Base-by-base conservation (phyloP, 2,113 vertebrate genomes). In the Toxostoma redivivum region DNA sequence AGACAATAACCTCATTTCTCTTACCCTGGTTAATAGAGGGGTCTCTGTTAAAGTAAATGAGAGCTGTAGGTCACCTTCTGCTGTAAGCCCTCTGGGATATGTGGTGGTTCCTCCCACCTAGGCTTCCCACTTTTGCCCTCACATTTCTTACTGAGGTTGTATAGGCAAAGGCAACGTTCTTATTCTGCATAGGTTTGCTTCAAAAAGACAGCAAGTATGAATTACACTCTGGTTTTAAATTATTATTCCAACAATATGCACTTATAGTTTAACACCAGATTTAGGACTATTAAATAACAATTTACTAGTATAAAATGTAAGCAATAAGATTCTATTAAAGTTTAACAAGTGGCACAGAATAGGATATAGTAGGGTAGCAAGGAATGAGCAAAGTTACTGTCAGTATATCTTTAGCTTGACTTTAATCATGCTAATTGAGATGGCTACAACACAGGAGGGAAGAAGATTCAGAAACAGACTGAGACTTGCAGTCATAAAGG, bases 41-140 rank as follows among this genome's bases (percentile, higher is more conserved):
- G 12, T 31, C 12, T 15, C 33, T 73, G 50, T 22, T 12, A 37
- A 87, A 54, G 20, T 37, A 64, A 58, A 37, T 31, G 20, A 60
- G 30, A 60, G 12, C 25, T 65, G 60, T 30, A 90, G 35, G 30
- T 60, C 33, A 73, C 18, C 19, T 77, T 72, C 23, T 60, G 21
- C 13, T 53, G 21, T 38, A 44, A 8, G 12, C 45, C 50, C 47
- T 61, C 50, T 58, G n/a, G 14, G 54, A 73, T 33, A 47, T 33
- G 11, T 20, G 22, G 25, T 31, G 21, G 5, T 25, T 65, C 31
- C 11, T 80, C 15, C 21, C 38, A 47, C 0, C 0, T 6, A 10
- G 37, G 5, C 13, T 83, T 95, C 11, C 10, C 4, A 10, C 15
- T 64, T 86, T 27, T 45, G 19, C 38, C 31, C 44, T 83, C 2